Evolutionary conservation across 2,888 invertebrate species (phyloP), one percentile per base, ranked within the genome.

Genomic region (Globia sparganii): DNA sequence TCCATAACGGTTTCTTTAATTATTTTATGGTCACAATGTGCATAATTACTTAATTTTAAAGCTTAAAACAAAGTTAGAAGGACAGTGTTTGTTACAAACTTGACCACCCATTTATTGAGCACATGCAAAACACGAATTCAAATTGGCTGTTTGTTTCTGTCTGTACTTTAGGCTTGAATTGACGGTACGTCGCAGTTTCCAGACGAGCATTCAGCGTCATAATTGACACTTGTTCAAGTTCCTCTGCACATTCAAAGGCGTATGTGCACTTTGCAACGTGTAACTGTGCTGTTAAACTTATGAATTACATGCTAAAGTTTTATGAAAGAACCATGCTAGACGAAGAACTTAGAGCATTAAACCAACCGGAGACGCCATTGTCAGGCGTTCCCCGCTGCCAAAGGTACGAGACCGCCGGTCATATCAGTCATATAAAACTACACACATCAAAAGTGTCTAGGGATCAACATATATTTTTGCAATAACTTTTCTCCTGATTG

Each of bases 171-270:
- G 1, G 75, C 28, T 15, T 66, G 21, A 49, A 34, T 65, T 43
- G 71, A 18, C 28, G 9, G 31, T 37, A 56, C 6, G 15, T 15
- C 25, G 13, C 15, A 46, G 31, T 43, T 79, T 79, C 18, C 46
- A 71, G 15, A n/a, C 4, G 11, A 46, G 71, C 46, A 79, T 76
- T 70, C n/a, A 72, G 43, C 43, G 46, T 28, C 21, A 3, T 80
- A 80, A 80, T 80, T 80, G 80, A 37, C 15, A 77, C 53, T 80
- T 61, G 34, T 77, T 73, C 37, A 77, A 80, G 43, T 71, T 53
- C 9, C 53, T 34, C 31, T 72, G 13, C 43, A 13, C 15, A 43
- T 73, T 46, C 43, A 62, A 70, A 70, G 80, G 11, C 25, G 28
- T 34, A 15, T 34, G 61, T 61, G 18, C 1, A 34, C 15, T 37